Conservation (phyloP, 2,888 invertebrate genomes). For the Trichacis sp. region DNA sequence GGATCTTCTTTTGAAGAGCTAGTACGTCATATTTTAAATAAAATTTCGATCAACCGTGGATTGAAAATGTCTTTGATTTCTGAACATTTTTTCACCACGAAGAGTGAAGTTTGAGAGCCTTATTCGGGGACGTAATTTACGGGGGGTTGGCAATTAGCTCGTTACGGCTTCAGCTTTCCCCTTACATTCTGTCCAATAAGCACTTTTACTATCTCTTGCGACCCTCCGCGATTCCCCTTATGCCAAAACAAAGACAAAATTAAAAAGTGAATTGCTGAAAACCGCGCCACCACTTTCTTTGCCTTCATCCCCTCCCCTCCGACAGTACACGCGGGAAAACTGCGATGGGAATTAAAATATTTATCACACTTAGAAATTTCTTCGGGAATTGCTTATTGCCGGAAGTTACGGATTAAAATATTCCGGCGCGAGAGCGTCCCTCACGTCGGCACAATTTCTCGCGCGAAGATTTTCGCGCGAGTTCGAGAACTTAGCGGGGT, state of each 20-base stretch:
- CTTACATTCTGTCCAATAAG: conserved; percentile 37
- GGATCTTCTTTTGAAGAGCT: no score
- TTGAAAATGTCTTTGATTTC: no score
- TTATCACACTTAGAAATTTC: conserved; percentile 60
- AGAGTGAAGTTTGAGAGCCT: conserved; percentile 49
- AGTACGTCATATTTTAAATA: no score
- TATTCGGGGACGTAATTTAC: conserved; percentile 61
- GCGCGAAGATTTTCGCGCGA: background rate
- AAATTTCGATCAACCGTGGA: no score
- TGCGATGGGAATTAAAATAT: conserved; percentile 58
- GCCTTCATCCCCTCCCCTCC: conserved; percentile 24
- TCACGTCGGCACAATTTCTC: conserved; percentile 34
- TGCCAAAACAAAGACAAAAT: conserved; percentile 55
- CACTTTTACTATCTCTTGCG: conserved; percentile 28
- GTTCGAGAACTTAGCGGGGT: conserved; percentile 33
- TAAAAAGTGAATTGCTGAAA: conserved; percentile 61
- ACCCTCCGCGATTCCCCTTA: conserved; percentile 33
- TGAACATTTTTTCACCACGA: no score
- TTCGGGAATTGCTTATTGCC: conserved; percentile 61
- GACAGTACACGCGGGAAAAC: conserved; percentile 35
- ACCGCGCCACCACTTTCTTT: conserved; percentile 29
- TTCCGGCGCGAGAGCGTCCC: conserved; percentile 16
- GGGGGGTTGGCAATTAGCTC: conserved; percentile 63
- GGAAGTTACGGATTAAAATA: conserved; percentile 65
- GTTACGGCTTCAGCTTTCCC: conserved; percentile 49